Evolutionary conservation across 1,140 invertebrate species (phyloP), one percentile per base, ranked within the genome.

Genomic region (Drosophila parvula): DNA sequence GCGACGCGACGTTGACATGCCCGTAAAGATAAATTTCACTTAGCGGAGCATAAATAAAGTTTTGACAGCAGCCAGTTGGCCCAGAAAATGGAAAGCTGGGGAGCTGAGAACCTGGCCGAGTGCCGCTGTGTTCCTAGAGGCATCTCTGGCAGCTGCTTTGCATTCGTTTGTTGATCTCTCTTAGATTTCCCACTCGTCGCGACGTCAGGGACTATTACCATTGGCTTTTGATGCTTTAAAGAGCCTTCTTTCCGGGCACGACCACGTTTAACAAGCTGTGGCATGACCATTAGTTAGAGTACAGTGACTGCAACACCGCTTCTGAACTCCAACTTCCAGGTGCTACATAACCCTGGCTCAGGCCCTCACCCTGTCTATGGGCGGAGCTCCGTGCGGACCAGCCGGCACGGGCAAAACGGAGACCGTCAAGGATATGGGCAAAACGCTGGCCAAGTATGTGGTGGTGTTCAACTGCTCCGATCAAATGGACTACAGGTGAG

Each of bases 401-500:
- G 98, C 98, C 3, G 98, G 98, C 16, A 99, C 98, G 1, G 98
- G 98, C 2, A 99, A 99, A 93, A 99, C 98, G 0, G 98, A 99
- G 93, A 99, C 98, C 0, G 96, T 97, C 0, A 99, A 99, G 93
- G 98, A 99, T 85, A 99, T 99, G 98, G 98, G 98, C 3, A 98
- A 99, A 92, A 98, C 98, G 18, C 93, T 99, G 7, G 98, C 97
- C 16, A 99, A 99, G 93, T 99, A 99, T 91, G 98, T 99, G 3
- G 98, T 99, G 0, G 98, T 99, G 1, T 99, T 99, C 92, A 99
- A 99, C 93, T 99, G 98, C 90, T 99, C 98, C 5, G 98, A 99
- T 94, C 98, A 99, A 94, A 99, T 99, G 98, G 98, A 99, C 93
- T 99, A 98, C 92, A 94, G 97, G 94, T 97, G 95, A 41, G 55